phyloP scores from a whole-genome alignment of 2,888 invertebrate genomes.

The Dyspetes luteomarginatus region DNA sequence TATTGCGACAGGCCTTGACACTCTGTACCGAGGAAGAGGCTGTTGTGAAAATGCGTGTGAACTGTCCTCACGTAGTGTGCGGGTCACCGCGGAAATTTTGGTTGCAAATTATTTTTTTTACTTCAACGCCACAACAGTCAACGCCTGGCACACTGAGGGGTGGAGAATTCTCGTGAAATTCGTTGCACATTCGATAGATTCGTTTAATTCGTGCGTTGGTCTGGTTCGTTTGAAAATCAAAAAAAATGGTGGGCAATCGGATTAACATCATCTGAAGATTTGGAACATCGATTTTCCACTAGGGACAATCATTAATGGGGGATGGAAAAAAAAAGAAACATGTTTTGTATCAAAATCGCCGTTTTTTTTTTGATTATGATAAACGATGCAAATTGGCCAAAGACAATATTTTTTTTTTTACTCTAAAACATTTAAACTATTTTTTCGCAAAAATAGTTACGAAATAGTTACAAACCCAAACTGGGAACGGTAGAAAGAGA shows the following conservation, averaged over 20 bases:
- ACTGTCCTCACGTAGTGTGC: neutral
- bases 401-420: too few relatives aligned
- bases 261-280: conserved; percentile 32
- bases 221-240: neutral
- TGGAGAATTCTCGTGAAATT: conserved; percentile 61
- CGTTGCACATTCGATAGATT: conserved; percentile 70
- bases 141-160: neutral
- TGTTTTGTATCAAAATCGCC: neutral
- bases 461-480: too few relatives aligned
- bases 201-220: conserved; percentile 36
- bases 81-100: conserved; percentile 30
- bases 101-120: conserved; percentile 30
- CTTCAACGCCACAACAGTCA: conserved; percentile 23
- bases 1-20: conserved; percentile 79
- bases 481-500: too few relatives aligned
- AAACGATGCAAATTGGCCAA: too few relatives aligned
- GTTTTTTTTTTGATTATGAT: conserved; percentile 8
- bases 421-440: too few relatives aligned
- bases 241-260: conserved; percentile 16
- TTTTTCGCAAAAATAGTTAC: too few relatives aligned
- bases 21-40: neutral
- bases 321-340: neutral
- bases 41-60: neutral
- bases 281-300: neutral
- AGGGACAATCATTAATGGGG: neutral